Percentiles rank a stretch among this genome's conserved stretches.
phyloP scores from a whole-genome alignment of 1,140 invertebrate species.

The Trissolcus basalis region DNA sequence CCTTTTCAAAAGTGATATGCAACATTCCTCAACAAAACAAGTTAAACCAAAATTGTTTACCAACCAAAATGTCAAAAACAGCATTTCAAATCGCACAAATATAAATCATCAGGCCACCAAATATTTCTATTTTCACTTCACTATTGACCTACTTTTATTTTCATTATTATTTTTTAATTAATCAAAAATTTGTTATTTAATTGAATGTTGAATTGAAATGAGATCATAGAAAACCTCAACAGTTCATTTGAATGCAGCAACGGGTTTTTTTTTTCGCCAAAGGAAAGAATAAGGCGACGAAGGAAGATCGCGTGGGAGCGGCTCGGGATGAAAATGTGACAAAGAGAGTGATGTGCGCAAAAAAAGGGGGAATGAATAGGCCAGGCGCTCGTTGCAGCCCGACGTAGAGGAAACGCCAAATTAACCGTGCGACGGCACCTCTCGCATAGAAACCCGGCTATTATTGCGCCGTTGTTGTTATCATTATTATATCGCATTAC shows the following conservation, averaged over 20 bases:
- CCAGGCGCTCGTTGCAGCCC: constrained; percentile 46
- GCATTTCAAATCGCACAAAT: too few species aligned
- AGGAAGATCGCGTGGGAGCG: constrained; percentile 43
- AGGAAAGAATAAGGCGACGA: constrained; percentile 27
- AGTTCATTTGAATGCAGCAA: constrained; percentile 21
- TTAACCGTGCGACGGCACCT: constrained; percentile 54
- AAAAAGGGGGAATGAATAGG: constrained; percentile 54
- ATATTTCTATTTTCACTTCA: too few species aligned
- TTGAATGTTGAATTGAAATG: too few species aligned
- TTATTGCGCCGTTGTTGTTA: constrained; percentile 42
- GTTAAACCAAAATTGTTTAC: too few species aligned
- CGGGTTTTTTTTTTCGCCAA: constrained; percentile 13
- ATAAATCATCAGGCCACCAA: too few species aligned
- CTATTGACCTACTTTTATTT: too few species aligned
- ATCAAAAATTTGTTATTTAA: too few species aligned
- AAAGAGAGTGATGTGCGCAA: constrained; percentile 53
- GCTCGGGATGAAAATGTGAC: constrained; percentile 50
- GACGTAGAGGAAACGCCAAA: constrained; percentile 58
- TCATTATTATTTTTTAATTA: too few species aligned
- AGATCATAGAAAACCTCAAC: constrained; percentile 5
- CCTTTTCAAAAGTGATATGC: constrained; percentile 4
- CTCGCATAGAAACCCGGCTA: constrained; percentile 43
- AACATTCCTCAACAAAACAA: constrained; percentile 3
- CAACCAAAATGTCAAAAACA: too few species aligned
- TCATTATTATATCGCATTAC: constrained; percentile 51